Conservation (phyloP, 2,113 vertebrate species). For the Strix uralensis region DNA sequence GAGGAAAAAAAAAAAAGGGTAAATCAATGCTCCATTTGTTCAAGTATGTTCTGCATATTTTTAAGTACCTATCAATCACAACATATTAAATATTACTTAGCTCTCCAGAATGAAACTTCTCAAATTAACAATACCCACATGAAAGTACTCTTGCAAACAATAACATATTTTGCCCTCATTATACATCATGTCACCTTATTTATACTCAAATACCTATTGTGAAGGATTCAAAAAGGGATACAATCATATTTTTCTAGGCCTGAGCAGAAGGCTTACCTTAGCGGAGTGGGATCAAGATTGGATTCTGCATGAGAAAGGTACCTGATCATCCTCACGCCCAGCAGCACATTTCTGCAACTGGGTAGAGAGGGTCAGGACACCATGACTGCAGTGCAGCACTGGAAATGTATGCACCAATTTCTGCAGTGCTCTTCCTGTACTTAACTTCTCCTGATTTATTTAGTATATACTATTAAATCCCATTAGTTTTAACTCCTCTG, state of each 20-base stretch:
- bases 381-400: not conserved
- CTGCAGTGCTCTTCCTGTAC: not conserved
- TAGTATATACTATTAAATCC: not conserved
- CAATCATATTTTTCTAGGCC: not conserved
- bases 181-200: not conserved
- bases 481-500: not conserved
- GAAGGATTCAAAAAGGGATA: not conserved
- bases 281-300: not conserved
- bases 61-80: constrained; percentile 3
- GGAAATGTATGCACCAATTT: not conserved
- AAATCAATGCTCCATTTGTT: constrained; percentile 23
- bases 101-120: not conserved
- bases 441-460: not conserved
- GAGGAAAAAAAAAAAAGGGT: not conserved
- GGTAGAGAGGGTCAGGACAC: not conserved
- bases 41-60: not conserved
- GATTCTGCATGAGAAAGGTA: not conserved
- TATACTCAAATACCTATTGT: not conserved
- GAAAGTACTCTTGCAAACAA: not conserved
- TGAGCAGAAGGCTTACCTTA: not conserved
- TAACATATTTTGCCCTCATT: not conserved
- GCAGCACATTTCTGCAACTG: not conserved
- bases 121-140: not conserved
- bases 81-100: not conserved
- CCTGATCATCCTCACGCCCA: not conserved